These are phyloP conservation scores for Erebia aethiops DNA, from an alignment of 2,888 invertebrate species.

Conservation along the genomic window DNA sequence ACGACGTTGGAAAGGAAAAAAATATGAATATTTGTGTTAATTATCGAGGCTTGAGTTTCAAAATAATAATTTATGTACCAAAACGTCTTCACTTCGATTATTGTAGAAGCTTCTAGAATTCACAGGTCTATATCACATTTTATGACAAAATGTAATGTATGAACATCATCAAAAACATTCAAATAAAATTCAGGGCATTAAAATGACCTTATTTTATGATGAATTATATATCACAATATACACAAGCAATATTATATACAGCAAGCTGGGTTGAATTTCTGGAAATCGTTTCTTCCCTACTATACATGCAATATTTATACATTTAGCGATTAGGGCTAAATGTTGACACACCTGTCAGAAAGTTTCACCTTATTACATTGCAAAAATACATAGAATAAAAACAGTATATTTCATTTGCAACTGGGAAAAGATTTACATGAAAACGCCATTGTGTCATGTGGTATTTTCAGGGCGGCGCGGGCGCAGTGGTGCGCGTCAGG, in stretches of 20 bases:
- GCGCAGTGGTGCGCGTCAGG: conserved; percentile 67
- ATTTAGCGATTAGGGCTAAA: too few species aligned
- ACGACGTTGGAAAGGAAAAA: conserved; percentile 14
- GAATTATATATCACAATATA: too few species aligned
- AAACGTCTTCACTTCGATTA: background rate
- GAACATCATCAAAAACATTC: background rate
- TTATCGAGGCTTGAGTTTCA: conserved; percentile 16
- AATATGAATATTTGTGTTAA: conserved; percentile 20
- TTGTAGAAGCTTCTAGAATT: conserved; percentile 1
- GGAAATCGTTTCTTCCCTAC: too few species aligned
- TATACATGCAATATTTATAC: too few species aligned
- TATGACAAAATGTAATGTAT: background rate
- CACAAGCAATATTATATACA: too few species aligned
- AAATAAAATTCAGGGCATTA: too few species aligned
- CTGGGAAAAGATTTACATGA: conserved; percentile 33
- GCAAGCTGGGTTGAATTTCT: too few species aligned
- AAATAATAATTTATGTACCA: conserved; percentile 4
- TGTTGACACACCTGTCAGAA: too few species aligned
- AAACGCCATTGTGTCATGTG: conserved; percentile 31
- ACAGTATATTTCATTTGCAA: background rate
- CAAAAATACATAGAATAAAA: too few species aligned
- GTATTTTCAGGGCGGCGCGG: conserved; percentile 49
- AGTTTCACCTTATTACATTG: too few species aligned
- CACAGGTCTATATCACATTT: background rate
- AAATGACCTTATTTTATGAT: too few species aligned